Evolutionary conservation across 2,113 vertebrate genomes (phyloP).

Genomic region (Hyla sarda): DNA sequence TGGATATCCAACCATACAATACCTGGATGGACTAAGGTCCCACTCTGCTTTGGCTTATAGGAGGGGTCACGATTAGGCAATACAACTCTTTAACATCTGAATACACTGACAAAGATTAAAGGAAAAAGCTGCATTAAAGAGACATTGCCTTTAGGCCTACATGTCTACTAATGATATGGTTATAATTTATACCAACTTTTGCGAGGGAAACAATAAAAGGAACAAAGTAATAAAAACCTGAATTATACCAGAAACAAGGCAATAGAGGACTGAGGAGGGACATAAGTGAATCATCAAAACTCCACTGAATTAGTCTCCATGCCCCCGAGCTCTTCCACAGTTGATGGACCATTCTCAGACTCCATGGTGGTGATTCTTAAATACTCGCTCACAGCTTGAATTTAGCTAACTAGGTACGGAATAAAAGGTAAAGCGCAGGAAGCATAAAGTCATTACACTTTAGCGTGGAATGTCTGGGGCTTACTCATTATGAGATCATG

Average conservation of each 20-base stretch:
- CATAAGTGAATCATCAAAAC: not conserved
- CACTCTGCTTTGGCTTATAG: too few species aligned
- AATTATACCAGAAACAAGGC: not conserved
- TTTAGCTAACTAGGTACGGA: not conserved
- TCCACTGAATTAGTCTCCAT: not conserved
- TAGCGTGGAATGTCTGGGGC: constrained; percentile 2
- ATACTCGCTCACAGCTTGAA: not conserved
- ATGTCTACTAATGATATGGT: not conserved
- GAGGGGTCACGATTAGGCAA: too few species aligned
- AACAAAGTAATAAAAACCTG: not conserved
- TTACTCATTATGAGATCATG: not conserved
- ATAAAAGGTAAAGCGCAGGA: constrained; percentile 6
- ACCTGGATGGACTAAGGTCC: too few species aligned
- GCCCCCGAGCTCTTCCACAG: not conserved
- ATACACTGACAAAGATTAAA: not conserved
- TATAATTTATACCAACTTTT: not conserved
- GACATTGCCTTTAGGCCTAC: not conserved
- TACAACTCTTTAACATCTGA: not conserved
- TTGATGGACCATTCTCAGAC: not conserved
- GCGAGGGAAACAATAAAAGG: not conserved
- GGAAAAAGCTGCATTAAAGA: not conserved
- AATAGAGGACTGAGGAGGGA: not conserved
- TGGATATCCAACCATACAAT: too few species aligned
- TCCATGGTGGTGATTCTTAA: not conserved
- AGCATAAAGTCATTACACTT: not conserved